Evolutionary conservation across 2,797 vertebrate genomes (phyloP).

Genomic region (Falco novaeseelandiae): DNA sequence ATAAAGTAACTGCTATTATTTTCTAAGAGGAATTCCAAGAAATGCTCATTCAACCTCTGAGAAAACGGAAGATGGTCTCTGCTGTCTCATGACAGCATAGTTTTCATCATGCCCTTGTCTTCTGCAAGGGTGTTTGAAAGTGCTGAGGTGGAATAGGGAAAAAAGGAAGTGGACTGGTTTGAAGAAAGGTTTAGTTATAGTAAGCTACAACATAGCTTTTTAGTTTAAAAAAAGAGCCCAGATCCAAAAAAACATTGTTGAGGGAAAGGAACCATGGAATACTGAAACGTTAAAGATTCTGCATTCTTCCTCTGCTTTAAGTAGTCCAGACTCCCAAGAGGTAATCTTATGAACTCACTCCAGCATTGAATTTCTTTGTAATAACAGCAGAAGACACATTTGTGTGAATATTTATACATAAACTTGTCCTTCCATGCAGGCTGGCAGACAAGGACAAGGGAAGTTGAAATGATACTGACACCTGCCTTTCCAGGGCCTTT

Average conservation of each 20-base stretch:
- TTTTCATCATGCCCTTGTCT: neutral
- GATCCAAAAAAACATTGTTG: neutral
- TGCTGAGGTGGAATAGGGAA: neutral
- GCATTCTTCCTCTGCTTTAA: neutral
- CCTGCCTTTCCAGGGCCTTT: neutral
- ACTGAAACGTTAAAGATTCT: neutral
- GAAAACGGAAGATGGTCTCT: neutral
- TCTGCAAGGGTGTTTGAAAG: neutral
- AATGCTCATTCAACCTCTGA: neutral
- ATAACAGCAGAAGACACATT: neutral
- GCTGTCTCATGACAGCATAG: neutral
- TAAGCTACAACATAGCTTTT: neutral
- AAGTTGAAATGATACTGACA: constrained; percentile 3
- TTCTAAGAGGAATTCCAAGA: neutral
- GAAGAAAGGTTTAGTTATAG: neutral
- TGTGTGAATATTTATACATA: neutral
- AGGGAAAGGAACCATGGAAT: neutral
- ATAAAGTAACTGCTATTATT: neutral
- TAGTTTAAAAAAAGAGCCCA: neutral
- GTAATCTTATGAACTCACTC: neutral
- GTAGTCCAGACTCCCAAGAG: neutral
- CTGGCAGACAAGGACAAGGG: neutral
- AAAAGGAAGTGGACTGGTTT: neutral
- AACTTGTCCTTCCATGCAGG: neutral
- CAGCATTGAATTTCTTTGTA: neutral